Percentiles rank a stretch among this genome's conserved stretches.
Evolutionary conservation across 2,797 vertebrate species (phyloP).

Genomic region (Benthosema pterotum): DNA sequence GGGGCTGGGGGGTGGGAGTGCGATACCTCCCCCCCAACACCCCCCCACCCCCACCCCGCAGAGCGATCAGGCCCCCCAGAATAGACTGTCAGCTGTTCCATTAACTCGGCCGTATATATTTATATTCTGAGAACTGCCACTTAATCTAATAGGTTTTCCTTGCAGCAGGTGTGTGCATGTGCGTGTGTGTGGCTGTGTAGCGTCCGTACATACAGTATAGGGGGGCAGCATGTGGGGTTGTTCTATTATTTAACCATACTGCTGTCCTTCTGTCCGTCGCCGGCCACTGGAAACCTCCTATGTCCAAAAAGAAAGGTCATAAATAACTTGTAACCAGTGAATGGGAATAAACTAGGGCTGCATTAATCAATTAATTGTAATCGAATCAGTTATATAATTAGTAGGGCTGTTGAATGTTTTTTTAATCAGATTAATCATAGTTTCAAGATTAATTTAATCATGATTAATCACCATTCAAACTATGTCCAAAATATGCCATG

Average conservation of each 20-base stretch:
- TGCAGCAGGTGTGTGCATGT: slow-evolving; percentile 40
- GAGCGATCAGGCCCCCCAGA: slow-evolving; percentile 66
- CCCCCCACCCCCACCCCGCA: slow-evolving; percentile 10
- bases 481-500: too few relatives aligned
- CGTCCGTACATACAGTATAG: slow-evolving; percentile 12
- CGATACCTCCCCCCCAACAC: neutral
- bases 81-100: slow-evolving; percentile 84
- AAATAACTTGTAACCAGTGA: too few relatives aligned
- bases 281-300: too few relatives aligned
- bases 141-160: slow-evolving; percentile 80
- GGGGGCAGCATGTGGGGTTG: slow-evolving; percentile 27
- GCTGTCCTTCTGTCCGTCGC: slow-evolving; percentile 36
- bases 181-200: slow-evolving; percentile 31
- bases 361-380: too few relatives aligned
- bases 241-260: slow-evolving; percentile 54
- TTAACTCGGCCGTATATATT: slow-evolving; percentile 78
- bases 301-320: too few relatives aligned
- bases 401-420: too few relatives aligned
- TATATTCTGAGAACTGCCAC: slow-evolving; percentile 80
- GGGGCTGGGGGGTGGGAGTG: slow-evolving; percentile 9
- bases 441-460: too few relatives aligned
- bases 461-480: too few relatives aligned
- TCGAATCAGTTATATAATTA: too few relatives aligned
- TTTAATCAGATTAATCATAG: too few relatives aligned
- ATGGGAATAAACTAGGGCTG: too few relatives aligned